A percentile compares a stretch with the other conserved stretches of the same genome.
Conservation (phyloP, 2,888 invertebrate species). For the Mystacides longicornis region DNA sequence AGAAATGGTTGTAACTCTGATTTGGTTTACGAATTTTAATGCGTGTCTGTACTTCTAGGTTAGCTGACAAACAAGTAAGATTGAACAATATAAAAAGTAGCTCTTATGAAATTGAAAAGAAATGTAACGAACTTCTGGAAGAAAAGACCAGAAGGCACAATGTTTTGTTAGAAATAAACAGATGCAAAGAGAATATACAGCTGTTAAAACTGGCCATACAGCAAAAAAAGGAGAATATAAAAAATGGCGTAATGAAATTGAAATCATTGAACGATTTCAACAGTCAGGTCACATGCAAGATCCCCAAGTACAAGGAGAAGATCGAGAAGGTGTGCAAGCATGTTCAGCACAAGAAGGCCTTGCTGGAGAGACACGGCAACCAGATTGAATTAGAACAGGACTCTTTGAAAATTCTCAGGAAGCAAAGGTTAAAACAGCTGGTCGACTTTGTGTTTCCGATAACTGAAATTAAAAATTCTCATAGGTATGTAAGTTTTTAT, state of each 20-base stretch:
- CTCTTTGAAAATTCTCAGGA: conserved; percentile 19
- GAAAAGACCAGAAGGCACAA: conserved; percentile 35
- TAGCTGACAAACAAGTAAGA: conserved; percentile 57
- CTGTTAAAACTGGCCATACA: conserved; percentile 42
- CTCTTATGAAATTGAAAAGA: conserved; percentile 48
- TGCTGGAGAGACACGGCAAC: conserved; percentile 10
- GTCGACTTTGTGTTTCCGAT: conserved; percentile 22
- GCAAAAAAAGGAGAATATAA: conserved; percentile 37
- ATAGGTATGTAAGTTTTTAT: conserved; percentile 20
- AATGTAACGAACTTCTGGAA: conserved; percentile 40
- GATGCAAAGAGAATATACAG: conserved; percentile 40
- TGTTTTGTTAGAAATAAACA: conserved; percentile 39
- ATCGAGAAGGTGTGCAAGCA: conserved; percentile 31
- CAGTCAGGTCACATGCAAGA: conserved; percentile 36
- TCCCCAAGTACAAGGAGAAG: conserved; percentile 43
- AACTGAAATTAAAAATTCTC: conserved; percentile 17
- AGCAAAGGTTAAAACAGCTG: conserved; percentile 21
- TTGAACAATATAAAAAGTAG: conserved; percentile 52
- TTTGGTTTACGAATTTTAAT: no score
- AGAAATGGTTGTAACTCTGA: no score
- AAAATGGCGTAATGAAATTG: conserved; percentile 29
- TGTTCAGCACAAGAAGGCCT: conserved; percentile 14
- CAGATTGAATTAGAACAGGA: conserved; percentile 18
- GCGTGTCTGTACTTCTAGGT: conserved; percentile 36
- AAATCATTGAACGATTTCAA: conserved; percentile 29